These are phyloP conservation scores for Phalangium opilio DNA, from an alignment of 2,888 invertebrate species.

Conservation along the genomic window DNA sequence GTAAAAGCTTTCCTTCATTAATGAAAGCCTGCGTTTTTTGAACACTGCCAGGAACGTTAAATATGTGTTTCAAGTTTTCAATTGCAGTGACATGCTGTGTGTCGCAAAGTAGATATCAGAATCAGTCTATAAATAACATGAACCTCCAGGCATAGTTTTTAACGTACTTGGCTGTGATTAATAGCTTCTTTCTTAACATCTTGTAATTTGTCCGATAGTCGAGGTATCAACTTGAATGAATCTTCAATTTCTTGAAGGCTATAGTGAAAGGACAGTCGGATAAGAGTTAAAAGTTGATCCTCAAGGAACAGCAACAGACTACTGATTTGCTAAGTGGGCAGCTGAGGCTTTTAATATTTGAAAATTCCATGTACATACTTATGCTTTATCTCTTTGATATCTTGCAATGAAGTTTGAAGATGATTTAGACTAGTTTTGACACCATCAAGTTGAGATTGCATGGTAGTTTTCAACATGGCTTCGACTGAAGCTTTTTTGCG, in stretches of 20 bases:
- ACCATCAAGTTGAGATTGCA: constrained; percentile 94
- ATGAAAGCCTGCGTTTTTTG: constrained; percentile 87
- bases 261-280: no score
- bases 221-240: constrained; percentile 57
- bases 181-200: constrained; percentile 82
- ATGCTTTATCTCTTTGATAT: constrained; percentile 50
- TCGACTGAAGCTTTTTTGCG: constrained; percentile 63
- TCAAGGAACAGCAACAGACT: no score
- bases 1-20: constrained; percentile 80
- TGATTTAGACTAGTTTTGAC: constrained; percentile 85
- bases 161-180: constrained; percentile 63
- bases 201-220: constrained; percentile 61
- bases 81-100: constrained; percentile 83
- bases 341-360: no score
- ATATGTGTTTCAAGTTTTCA: constrained; percentile 94
- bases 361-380: no score
- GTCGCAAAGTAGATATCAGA: no score
- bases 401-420: constrained; percentile 65
- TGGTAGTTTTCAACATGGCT: constrained; percentile 90
- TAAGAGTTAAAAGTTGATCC: no score
- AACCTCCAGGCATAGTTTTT: constrained; percentile 10
- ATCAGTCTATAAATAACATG: constrained; percentile 1
- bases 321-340: no score
- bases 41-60: constrained; percentile 91
- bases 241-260: constrained; percentile 62